phyloP scores from a whole-genome alignment of 2,113 vertebrate genomes.

The Raphicerus campestris region DNA sequence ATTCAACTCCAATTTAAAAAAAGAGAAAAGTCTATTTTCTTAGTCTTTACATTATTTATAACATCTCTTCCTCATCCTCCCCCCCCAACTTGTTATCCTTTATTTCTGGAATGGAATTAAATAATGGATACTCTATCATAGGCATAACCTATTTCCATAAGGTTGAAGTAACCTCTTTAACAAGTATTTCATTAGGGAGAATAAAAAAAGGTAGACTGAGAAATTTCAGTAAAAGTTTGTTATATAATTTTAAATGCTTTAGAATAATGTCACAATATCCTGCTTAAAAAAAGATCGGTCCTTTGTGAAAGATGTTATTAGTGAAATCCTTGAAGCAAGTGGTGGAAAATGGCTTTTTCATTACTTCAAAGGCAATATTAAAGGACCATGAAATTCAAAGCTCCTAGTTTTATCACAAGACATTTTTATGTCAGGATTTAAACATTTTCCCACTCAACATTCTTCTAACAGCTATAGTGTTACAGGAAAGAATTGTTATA shows the following conservation, averaged over 20 bases:
- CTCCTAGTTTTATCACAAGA: slow-evolving; percentile 76
- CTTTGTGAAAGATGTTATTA: slow-evolving; percentile 77
- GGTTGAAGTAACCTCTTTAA: slow-evolving; percentile 45
- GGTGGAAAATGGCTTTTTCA: slow-evolving; percentile 79
- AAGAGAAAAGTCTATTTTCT: not conserved
- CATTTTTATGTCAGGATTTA: slow-evolving; percentile 74
- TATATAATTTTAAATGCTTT: slow-evolving; percentile 72
- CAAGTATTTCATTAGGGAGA: slow-evolving; percentile 55
- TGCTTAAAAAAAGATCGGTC: slow-evolving; percentile 63
- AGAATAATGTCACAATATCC: slow-evolving; percentile 72
- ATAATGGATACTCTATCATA: not conserved
- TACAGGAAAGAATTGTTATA: slow-evolving; percentile 53
- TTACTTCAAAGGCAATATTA: slow-evolving; percentile 77
- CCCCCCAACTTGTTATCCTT: not conserved
- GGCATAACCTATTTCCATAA: slow-evolving; percentile 19
- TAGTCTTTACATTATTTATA: not conserved
- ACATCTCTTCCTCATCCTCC: not conserved
- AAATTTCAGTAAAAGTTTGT: slow-evolving; percentile 62
- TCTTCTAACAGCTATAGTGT: slow-evolving; percentile 61
- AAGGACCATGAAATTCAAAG: slow-evolving; percentile 79
- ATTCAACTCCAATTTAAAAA: not conserved
- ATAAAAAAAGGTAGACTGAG: slow-evolving; percentile 49
- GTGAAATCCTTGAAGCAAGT: slow-evolving; percentile 78
- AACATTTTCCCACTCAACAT: slow-evolving; percentile 66
- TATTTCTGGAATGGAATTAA: slow-evolving; percentile 28